Conservation (phyloP, 2,797 vertebrate genomes). For the Enteromius paludinosus region DNA sequence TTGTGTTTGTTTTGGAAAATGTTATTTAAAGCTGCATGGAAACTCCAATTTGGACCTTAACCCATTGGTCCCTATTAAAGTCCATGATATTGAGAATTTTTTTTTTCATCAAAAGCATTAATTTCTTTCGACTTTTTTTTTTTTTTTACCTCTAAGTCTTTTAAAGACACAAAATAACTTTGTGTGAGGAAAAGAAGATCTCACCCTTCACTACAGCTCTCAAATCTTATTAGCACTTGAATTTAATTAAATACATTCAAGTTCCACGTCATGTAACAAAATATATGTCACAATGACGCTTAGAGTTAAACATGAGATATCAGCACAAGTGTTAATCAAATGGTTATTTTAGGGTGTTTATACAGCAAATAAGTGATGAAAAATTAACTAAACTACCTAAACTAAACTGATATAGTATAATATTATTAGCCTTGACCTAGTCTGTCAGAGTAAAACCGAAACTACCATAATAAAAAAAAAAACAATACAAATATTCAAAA, state of each 20-base stretch:
- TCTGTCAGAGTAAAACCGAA: background rate
- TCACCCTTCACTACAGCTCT: background rate
- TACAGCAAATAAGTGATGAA: background rate
- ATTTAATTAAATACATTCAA: conserved; percentile 13
- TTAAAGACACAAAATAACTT: background rate
- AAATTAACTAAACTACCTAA: background rate
- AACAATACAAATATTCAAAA: background rate
- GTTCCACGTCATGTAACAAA: background rate
- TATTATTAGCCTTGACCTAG: background rate
- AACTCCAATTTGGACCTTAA: background rate
- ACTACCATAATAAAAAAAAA: background rate
- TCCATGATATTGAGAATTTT: background rate
- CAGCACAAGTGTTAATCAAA: background rate
- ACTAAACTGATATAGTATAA: background rate
- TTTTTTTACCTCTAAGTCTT: background rate
- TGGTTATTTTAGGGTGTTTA: background rate
- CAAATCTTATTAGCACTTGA: background rate
- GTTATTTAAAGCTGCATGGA: background rate
- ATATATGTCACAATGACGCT: background rate
- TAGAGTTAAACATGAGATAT: background rate
- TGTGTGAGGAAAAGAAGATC: background rate
- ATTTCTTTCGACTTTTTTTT: background rate
- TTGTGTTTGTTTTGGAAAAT: too few relatives aligned
- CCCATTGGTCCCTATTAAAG: background rate
- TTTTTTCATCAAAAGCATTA: background rate